Evolutionary conservation across 1,140 invertebrate genomes (phyloP).

Genomic region (Drosophila tsacasi): DNA sequence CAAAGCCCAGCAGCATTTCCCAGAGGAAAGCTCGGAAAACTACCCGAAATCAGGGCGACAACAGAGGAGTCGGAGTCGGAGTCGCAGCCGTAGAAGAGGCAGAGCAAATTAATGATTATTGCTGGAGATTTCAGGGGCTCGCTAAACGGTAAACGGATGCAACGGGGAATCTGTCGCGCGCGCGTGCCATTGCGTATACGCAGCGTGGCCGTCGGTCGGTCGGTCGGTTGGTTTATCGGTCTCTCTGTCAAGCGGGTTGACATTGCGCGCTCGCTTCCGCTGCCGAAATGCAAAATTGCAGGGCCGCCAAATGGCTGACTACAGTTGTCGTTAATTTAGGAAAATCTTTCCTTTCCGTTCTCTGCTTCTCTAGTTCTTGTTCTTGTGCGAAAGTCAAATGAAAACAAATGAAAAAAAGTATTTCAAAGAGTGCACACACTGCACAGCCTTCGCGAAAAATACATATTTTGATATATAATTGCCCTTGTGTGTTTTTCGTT

Average conservation of each 20-base stretch:
- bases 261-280: slow-evolving; percentile 42
- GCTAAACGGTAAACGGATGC: slow-evolving; percentile 51
- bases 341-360: slow-evolving; percentile 23
- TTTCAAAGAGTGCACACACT: slow-evolving; percentile 26
- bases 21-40: slow-evolving; percentile 10
- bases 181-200: slow-evolving; percentile 80
- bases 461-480: slow-evolving; percentile 44
- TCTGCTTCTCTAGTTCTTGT: slow-evolving; percentile 5
- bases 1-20: slow-evolving; percentile 13
- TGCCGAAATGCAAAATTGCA: slow-evolving; percentile 41
- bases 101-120: slow-evolving; percentile 57
- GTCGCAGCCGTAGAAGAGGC: slow-evolving; percentile 10
- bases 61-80: not conserved
- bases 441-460: slow-evolving; percentile 50
- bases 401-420: slow-evolving; percentile 20
- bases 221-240: not conserved
- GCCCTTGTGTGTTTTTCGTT: slow-evolving; percentile 51
- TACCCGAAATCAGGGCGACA: not conserved
- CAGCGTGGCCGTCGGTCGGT: slow-evolving; percentile 47
- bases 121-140: slow-evolving; percentile 59
- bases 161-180: slow-evolving; percentile 53
- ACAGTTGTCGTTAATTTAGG: slow-evolving; percentile 40
- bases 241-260: slow-evolving; percentile 14
- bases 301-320: slow-evolving; percentile 35
- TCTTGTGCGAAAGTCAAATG: slow-evolving; percentile 32